Conservation (phyloP, 2,113 vertebrate genomes). For the Campylorhamphus procurvoides region DNA sequence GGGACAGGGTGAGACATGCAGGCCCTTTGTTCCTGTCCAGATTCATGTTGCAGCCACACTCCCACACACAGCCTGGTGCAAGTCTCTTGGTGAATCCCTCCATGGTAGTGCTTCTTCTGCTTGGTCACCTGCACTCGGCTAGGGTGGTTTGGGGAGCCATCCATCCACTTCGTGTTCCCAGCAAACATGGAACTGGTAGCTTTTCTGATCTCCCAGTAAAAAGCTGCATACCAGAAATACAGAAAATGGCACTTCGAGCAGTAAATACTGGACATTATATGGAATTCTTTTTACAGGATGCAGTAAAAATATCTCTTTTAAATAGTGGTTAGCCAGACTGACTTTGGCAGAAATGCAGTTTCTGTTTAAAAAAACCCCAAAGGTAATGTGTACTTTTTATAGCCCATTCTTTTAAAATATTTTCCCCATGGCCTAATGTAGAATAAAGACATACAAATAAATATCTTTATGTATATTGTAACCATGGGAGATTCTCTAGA, state of each 20-base stretch:
- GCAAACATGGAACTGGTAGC: neutral
- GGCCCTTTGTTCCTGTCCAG: neutral
- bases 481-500: neutral
- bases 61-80: neutral
- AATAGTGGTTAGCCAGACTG: neutral
- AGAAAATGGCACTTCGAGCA: neutral
- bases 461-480: neutral
- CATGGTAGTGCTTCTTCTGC: neutral
- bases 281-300: neutral
- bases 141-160: neutral
- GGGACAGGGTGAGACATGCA: neutral
- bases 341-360: neutral
- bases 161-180: no score
- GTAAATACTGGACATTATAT: neutral
- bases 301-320: neutral
- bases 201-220: neutral
- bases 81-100: fast-evolving
- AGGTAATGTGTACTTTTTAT: neutral
- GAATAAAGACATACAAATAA: neutral
- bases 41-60: fast-evolving
- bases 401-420: neutral
- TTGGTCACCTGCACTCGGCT: fast-evolving
- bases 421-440: neutral
- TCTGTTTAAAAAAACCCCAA: neutral
- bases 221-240: neutral